Evolutionary conservation across 2,113 vertebrate species (phyloP), one percentile per base, ranked within the genome.

Genomic region (Columba janthina): DNA sequence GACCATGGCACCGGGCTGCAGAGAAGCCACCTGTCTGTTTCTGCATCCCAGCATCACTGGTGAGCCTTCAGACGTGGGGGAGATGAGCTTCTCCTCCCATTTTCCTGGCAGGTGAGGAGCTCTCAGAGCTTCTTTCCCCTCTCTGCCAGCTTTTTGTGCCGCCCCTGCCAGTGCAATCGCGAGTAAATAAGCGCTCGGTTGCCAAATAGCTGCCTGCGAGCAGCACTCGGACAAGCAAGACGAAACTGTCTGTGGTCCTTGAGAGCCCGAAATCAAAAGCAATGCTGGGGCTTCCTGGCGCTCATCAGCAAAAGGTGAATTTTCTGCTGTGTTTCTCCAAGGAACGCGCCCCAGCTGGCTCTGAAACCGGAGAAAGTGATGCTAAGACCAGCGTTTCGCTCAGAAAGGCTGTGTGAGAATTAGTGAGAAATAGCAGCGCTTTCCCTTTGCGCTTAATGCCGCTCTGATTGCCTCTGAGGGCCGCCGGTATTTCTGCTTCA

Each of bases 391-490:
- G 44, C 3, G 9, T 61, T 74, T 54, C 8, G 0, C 73, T 75
- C 6, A 7, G n/a, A 31, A 85, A 65, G 34, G 25, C 60, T 78
- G 26, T 14, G 36, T 34, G 61, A 76, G 31, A 89, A 74, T 56
- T 60, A 54, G 56, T 20, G 48, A 54, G 77, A 32, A 66, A 72
- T 3, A 65, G 65, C 51, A 50, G 57, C 10, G 0, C 53, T 64
- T 72, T 34, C n/a, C 71, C 58, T 61, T 53, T 15, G 0, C 2
- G 0, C 44, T 80, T 57, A 51, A 57, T 26, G 12, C 32, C 4
- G 4, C 75, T 76, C 40, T 77, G 64, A 72, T 90, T 94, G 83
- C 77, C 50, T 76, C 83, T 2, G 0, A n/a, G 6, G n/a, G 79
- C n/a, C 40, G 6, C 78, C 25, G 32, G 13, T 56, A 16, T 69